A percentile compares a stretch with the other conserved stretches of the same genome.
Conservation (phyloP, 2,797 vertebrate species). For the Lagodon rhomboides region DNA sequence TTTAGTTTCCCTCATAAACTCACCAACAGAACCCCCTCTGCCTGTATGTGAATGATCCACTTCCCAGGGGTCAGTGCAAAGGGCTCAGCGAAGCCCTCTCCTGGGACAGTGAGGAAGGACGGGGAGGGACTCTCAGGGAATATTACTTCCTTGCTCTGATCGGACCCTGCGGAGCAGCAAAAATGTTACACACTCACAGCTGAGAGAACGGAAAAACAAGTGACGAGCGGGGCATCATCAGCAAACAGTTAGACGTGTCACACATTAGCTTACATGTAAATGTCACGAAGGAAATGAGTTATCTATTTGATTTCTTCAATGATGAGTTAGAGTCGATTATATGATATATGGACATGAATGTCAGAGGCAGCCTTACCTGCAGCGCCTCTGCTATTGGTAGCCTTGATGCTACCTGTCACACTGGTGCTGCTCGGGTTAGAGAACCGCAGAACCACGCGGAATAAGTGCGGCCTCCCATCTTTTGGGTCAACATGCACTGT, state of each 20-base stretch:
- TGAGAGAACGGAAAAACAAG: background rate
- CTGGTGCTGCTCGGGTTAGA: conserved; percentile 86
- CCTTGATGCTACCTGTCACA: conserved; percentile 85
- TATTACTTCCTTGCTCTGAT: conserved; percentile 89
- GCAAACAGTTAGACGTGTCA: background rate
- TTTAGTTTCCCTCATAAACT: conserved; percentile 68
- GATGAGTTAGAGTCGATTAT: conserved; percentile 42
- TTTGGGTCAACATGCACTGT: conserved; percentile 88
- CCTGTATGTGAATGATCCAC: conserved; percentile 90
- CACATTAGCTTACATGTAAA: background rate
- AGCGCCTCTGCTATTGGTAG: conserved; percentile 79
- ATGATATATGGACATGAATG: background rate
- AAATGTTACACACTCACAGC: conserved; percentile 1
- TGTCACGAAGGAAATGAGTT: conserved; percentile 15
- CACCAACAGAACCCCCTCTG: conserved; percentile 93
- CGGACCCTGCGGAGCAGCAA: conserved; percentile 79
- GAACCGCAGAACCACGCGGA: conserved; percentile 91
- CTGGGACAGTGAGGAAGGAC: conserved; percentile 91
- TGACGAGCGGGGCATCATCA: background rate
- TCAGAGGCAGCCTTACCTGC: conserved; percentile 86
- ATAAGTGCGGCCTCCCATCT: conserved; percentile 85
- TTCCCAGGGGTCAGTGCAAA: conserved; percentile 89
- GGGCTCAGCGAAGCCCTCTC: conserved; percentile 88
- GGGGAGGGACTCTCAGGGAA: conserved; percentile 90
- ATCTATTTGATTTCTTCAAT: background rate